phyloP scores from a whole-genome alignment of 2,888 invertebrate genomes.

The Chironomus riparius region DNA sequence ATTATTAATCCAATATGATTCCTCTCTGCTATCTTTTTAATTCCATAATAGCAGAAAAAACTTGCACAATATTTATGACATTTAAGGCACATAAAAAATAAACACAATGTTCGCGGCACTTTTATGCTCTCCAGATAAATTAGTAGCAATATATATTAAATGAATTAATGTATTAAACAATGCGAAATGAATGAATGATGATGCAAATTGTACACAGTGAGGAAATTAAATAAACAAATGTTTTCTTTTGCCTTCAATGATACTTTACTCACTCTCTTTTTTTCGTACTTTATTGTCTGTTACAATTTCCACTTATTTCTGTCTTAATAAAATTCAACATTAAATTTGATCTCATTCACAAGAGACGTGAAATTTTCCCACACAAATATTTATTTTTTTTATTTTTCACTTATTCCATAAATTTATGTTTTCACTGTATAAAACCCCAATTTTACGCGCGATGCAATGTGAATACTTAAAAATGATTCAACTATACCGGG shows the following conservation, averaged over 20 bases:
- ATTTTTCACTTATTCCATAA: not conserved
- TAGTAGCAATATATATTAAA: not conserved
- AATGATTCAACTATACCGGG: not conserved
- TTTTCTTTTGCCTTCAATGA: not conserved
- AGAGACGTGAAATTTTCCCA: conserved; percentile 16
- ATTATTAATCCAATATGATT: not conserved
- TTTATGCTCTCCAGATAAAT: not conserved
- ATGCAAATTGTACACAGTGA: conserved; percentile 15
- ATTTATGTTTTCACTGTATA: not conserved
- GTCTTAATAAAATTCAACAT: not conserved
- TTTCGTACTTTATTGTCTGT: not conserved
- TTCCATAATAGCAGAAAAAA: not conserved
- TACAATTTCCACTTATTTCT: conserved; percentile 3
- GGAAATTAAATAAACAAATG: conserved; percentile 25
- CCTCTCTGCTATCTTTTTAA: not conserved
- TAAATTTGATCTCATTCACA: conserved; percentile 21
- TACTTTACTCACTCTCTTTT: not conserved
- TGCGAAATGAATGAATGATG: conserved; percentile 1
- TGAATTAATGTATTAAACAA: conserved; percentile 4
- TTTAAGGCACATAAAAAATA: not conserved
- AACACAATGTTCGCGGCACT: not conserved
- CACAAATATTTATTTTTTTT: not conserved
- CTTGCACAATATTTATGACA: not conserved
- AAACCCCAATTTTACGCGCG: not conserved
- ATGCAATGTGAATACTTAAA: not conserved